These are phyloP conservation scores for Elysia crispata DNA, from an alignment of 2,888 invertebrate species.

Conservation along the genomic window DNA sequence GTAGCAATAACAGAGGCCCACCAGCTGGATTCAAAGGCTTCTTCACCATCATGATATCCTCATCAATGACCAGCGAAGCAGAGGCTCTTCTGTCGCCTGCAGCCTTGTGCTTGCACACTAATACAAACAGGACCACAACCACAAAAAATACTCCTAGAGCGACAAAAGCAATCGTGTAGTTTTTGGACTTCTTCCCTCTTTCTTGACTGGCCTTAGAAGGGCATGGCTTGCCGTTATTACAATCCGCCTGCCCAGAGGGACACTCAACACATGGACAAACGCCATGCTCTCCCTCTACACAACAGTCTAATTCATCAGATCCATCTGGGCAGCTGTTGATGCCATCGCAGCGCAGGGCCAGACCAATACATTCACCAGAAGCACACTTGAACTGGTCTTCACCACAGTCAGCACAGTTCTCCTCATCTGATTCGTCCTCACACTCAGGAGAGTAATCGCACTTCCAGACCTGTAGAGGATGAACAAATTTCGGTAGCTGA, in stretches of 20 bases:
- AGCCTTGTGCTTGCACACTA: constrained; percentile 71
- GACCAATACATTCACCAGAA: constrained; percentile 61
- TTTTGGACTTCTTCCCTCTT: constrained; percentile 56
- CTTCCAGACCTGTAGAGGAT: constrained; percentile 87
- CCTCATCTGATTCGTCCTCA: constrained; percentile 75
- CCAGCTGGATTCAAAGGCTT: constrained; percentile 65
- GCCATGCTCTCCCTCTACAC: constrained; percentile 43
- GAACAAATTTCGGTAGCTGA: too few species aligned
- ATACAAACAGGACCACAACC: constrained; percentile 78
- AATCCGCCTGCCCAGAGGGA: constrained; percentile 56
- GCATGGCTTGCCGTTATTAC: constrained; percentile 40
- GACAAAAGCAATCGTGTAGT: constrained; percentile 77
- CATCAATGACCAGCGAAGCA: constrained; percentile 55
- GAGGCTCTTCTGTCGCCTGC: constrained; percentile 46
- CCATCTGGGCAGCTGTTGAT: constrained; percentile 66
- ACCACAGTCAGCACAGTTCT: constrained; percentile 73
- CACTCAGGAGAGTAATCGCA: constrained; percentile 88
- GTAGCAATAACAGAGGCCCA: neutral
- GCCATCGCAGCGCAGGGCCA: constrained; percentile 65
- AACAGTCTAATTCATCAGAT: constrained; percentile 59
- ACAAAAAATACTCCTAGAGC: constrained; percentile 79
- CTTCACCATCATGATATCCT: constrained; percentile 65
- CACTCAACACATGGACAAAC: constrained; percentile 64
- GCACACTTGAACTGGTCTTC: constrained; percentile 68
- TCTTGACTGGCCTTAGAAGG: constrained; percentile 15